phyloP scores from a whole-genome alignment of 2,888 invertebrate genomes.

The Chaetoderma sp. region DNA sequence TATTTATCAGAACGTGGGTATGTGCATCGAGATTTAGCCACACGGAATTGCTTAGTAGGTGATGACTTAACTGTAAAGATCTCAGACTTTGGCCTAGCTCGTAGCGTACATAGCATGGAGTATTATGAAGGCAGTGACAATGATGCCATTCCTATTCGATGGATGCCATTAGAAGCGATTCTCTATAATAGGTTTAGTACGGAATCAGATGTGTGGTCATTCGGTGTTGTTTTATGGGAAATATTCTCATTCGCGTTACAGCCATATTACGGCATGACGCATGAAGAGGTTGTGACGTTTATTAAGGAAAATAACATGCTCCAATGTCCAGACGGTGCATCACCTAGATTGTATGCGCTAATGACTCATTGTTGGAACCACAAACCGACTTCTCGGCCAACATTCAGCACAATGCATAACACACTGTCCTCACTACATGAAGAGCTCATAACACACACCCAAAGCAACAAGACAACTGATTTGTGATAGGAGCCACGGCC shows the following conservation, averaged over 20 bases:
- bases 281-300: conserved; percentile 95
- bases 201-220: conserved; percentile 98
- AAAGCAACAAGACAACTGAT: conserved; percentile 4
- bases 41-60: conserved; percentile 94
- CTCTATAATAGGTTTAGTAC: conserved; percentile 95
- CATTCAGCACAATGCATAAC: conserved; percentile 76
- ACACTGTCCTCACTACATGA: conserved; percentile 72
- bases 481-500: neutral
- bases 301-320: conserved; percentile 93
- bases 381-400: conserved; percentile 86
- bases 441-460: conserved; percentile 44
- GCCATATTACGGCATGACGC: conserved; percentile 97
- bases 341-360: conserved; percentile 83
- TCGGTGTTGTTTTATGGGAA: conserved; percentile 96
- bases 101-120: conserved; percentile 87
- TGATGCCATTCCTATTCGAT: conserved; percentile 91
- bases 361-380: conserved; percentile 95
- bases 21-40: conserved; percentile 95
- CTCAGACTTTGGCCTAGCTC: conserved; percentile 95
- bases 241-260: conserved; percentile 96
- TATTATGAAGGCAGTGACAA: conserved; percentile 87
- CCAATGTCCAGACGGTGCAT: conserved; percentile 89
- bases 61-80: conserved; percentile 96
- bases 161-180: conserved; percentile 98
- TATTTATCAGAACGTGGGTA: conserved; percentile 93